These are phyloP conservation scores for Cremastinae sp. DNA, from an alignment of 2,888 invertebrate genomes.

Conservation along the genomic window DNA sequence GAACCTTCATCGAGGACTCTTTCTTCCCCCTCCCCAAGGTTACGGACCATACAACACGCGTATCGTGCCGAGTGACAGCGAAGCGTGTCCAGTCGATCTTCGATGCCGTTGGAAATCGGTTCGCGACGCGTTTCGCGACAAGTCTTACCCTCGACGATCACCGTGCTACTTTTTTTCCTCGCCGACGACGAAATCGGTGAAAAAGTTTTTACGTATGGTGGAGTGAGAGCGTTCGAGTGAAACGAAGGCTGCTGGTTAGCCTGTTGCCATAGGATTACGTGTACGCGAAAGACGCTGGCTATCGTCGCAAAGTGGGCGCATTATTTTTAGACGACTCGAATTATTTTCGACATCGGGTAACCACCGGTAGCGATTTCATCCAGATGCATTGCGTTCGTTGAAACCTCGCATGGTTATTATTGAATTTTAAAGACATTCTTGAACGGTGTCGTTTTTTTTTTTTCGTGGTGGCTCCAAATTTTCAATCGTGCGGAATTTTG, in stretches of 20 bases:
- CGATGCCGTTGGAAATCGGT: background rate
- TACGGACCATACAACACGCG: background rate
- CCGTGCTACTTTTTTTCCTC: too few species aligned
- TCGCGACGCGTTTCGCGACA: background rate
- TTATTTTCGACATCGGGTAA: constrained; percentile 36
- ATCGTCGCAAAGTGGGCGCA: constrained; percentile 48
- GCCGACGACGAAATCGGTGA: background rate
- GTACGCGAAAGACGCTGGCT: constrained; percentile 9
- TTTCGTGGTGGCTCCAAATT: too few species aligned
- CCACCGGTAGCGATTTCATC: constrained; percentile 7
- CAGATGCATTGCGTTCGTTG: background rate
- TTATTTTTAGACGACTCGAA: constrained; percentile 54
- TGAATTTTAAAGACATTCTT: too few species aligned
- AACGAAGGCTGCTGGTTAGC: constrained; percentile 7
- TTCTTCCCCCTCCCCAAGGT: constrained; percentile 5
- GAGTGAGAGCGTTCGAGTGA: too few species aligned
- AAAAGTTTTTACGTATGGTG: background rate
- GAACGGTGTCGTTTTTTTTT: background rate
- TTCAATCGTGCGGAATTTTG: too few species aligned
- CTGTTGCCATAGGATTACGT: background rate
- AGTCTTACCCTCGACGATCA: too few species aligned
- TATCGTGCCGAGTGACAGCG: background rate
- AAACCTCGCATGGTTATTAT: constrained; percentile 24
- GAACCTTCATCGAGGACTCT: constrained; percentile 11
- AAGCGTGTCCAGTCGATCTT: constrained; percentile 24